Base-by-base conservation (phyloP, 1,140 invertebrate species). In the Maconellicoccus hirsutus region DNA sequence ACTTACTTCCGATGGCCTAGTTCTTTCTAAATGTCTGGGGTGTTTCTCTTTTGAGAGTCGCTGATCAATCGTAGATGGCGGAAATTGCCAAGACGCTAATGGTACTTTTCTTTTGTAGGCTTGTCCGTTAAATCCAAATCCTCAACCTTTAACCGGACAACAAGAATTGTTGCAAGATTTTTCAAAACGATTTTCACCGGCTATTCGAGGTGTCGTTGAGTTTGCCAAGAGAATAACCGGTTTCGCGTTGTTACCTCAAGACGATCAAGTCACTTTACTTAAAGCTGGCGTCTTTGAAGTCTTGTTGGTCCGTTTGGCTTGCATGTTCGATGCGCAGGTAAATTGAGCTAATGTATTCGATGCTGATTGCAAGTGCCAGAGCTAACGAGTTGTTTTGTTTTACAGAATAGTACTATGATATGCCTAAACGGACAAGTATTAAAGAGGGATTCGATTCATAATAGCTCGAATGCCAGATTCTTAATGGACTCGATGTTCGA, bases 141-240 rank as follows among this genome's bases (percentile, higher is more conserved):
- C 93, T 39, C 88, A 91, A 77, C 86, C 92, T 63, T 79, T 88
- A 73, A 86, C 85, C 63, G 85, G 85, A 12, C 89, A 92, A 76
- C 91, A 91, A 75, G 89, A 93, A 78, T 77, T 88, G 27, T 79
- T 89, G 10, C 90, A 94, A 79, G 91, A 94, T 77, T 95, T 95
- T 79, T 93, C 91, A 69, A 91, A 95, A 80, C 84, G 94, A 76
- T 96, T 97, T 80, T 94, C 93, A 19, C 93, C 94, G 73, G 93
- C 94, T 39, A 96, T 98, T 76, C 90, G 93, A 75, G 95, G 94
- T 69, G 95, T 98, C 1, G 95, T 98, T 61, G 94, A 96, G 78
- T 99, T 98, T 80, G 96, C 96, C 74, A 97, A 97, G 78, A 87
- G 93, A 74, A 94, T 99, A 75, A 96, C 96, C 72, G 96, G 96